Conservation (phyloP, 2,797 vertebrate species). For the Peromyscus eremicus region DNA sequence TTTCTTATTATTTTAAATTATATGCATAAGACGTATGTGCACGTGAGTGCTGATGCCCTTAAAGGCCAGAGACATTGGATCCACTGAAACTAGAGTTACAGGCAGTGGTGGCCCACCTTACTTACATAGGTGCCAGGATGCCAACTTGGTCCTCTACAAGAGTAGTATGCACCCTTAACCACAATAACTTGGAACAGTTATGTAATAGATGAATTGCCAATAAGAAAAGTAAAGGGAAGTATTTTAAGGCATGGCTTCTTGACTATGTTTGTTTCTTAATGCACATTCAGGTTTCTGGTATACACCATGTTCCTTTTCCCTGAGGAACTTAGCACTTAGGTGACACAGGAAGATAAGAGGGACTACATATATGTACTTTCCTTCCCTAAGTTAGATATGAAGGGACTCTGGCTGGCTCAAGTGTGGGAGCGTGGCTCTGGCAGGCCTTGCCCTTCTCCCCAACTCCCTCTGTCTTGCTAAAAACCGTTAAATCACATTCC, state of each 20-base stretch:
- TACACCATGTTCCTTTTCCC: background rate
- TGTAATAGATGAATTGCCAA: background rate
- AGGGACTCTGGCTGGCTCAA: background rate
- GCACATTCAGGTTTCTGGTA: background rate
- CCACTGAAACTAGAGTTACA: background rate
- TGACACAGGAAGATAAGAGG: background rate
- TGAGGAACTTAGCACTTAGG: background rate
- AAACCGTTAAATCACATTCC: no score
- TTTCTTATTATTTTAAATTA: background rate
- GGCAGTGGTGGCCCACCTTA: background rate
- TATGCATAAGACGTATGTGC: background rate
- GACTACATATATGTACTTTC: background rate
- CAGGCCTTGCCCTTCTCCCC: no score
- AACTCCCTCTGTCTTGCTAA: no score
- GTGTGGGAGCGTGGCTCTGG: background rate
- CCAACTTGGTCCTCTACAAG: background rate
- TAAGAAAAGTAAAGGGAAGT: background rate
- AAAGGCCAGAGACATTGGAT: background rate
- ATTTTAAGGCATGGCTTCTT: background rate
- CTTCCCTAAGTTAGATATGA: background rate
- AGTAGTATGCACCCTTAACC: background rate
- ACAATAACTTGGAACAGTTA: background rate
- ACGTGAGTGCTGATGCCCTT: background rate
- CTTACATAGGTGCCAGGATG: background rate
- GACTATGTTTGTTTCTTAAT: conserved; percentile 1